Evolutionary conservation across 1,140 invertebrate species (phyloP), one percentile per base, ranked within the genome.

Genomic region (Cataglyphis hispanica): DNA sequence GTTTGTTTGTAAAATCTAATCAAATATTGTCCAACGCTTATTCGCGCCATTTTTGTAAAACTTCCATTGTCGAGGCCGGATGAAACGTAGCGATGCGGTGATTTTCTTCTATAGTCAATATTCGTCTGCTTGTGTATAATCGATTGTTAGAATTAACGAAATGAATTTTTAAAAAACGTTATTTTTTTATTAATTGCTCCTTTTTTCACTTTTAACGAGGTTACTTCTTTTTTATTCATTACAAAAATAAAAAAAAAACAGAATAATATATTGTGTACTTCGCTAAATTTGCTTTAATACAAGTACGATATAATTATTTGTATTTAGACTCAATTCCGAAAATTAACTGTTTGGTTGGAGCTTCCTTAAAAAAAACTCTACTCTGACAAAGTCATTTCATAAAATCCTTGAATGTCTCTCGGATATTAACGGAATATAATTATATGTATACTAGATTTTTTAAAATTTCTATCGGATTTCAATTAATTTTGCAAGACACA

Each of bases 1-100:
- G 76, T 80, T 81, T 81, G 78, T 83, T 83, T 83, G 78, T 53
- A 83, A 70, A 83, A 72, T 83, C 78, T 83, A 83, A 83, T 83
- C 78, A 83, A 83, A 83, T 83, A 83, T 83, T 83, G 78, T 74
- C 78, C 53, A 40, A 40, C 53, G 66, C 78, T 83, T 67, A 83
- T 83, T 83, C 78, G 78, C 78, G 78, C 78, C 78, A 58, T 83
- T 83, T 83, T 83, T 72, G 60, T 74, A 60, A 83, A 83, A 83
- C 37, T 60, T 60, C 27, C n/a, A 19, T 56, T 34, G 77, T 37
- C 46, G n/a, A 31, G 25, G 19, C 53, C 11, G 13, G 19, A 43
- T 25, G 56, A 40, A 27, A 58, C 25, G 8, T 34, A 37, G 40
- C 34, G 50, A 72, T 31, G 66, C 56, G 50, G 13, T 13, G 53